Conservation (phyloP, 2,888 invertebrate genomes). For the Tetrapedia diversipes region DNA sequence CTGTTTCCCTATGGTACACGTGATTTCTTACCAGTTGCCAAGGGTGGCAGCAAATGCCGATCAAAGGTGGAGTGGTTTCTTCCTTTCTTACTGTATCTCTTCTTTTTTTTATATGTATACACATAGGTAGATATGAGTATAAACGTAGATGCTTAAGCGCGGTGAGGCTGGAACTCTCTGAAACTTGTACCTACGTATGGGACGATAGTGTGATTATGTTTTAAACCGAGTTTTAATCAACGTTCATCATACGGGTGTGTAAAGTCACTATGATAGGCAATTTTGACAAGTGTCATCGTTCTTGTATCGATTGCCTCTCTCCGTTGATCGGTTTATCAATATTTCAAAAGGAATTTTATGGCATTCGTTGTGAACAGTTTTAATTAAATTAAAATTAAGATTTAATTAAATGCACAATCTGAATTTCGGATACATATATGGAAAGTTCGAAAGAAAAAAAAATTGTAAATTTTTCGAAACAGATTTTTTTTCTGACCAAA, state of each 20-base stretch:
- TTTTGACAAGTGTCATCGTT: constrained; percentile 2
- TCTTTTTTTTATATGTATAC: neutral
- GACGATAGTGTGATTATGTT: constrained; percentile 42
- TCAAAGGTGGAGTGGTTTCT: constrained; percentile 40
- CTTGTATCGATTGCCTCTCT: neutral
- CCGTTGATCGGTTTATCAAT: neutral
- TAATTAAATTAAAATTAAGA: too few relatives aligned
- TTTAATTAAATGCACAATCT: neutral
- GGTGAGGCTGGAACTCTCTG: constrained; percentile 54
- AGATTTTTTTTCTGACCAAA: too few relatives aligned
- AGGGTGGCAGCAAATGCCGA: neutral
- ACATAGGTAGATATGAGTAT: constrained; percentile 1
- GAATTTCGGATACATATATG: neutral
- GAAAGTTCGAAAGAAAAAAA: too few relatives aligned
- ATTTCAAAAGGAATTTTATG: neutral
- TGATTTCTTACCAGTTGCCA: constrained; percentile 12
- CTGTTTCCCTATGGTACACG: constrained; percentile 7
- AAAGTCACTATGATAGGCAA: constrained; percentile 10
- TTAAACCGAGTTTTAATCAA: constrained; percentile 19
- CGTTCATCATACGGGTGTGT: constrained; percentile 14
- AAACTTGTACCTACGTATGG: constrained; percentile 45
- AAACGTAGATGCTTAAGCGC: constrained; percentile 39
- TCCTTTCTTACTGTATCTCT: constrained; percentile 25
- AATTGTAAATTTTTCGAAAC: too few relatives aligned
- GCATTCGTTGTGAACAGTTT: neutral